Percentiles rank a stretch among this genome's conserved stretches.
Evolutionary conservation across 1,140 invertebrate species (phyloP).

Genomic region (Brachionus manjavacas): DNA sequence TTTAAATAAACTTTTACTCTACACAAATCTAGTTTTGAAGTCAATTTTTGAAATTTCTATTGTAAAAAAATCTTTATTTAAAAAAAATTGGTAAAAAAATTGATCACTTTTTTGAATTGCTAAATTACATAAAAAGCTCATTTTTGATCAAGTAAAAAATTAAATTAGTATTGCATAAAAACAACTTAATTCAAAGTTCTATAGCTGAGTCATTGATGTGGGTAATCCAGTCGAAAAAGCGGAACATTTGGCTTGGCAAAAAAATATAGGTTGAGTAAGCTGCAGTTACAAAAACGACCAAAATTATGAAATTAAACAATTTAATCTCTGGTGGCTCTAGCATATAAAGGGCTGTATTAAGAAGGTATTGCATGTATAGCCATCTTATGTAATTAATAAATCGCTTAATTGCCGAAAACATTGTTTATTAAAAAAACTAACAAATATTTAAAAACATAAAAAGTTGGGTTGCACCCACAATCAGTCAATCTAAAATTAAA

Average conservation of each 20-base stretch:
- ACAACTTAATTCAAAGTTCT: neutral
- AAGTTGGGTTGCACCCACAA: neutral
- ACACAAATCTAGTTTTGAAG: too few species aligned
- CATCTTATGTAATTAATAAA: conserved; percentile 38
- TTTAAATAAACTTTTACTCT: too few species aligned
- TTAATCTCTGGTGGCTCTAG: conserved; percentile 25
- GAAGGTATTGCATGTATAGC: conserved; percentile 42
- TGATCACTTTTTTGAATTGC: neutral
- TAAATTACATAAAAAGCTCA: neutral
- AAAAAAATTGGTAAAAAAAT: neutral
- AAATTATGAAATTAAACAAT: conserved; percentile 22
- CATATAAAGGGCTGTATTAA: conserved; percentile 41
- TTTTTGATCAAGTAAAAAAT: neutral
- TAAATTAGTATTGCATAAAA: neutral
- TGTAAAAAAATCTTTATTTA: too few species aligned
- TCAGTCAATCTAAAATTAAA: neutral
- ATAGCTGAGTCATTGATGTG: neutral
- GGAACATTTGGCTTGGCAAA: conserved; percentile 36
- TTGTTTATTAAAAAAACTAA: neutral
- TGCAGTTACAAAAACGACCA: neutral
- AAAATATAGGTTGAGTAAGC: conserved; percentile 37
- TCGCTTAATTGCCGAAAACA: conserved; percentile 10
- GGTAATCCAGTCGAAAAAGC: neutral
- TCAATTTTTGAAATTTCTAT: too few species aligned
- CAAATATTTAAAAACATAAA: conserved; percentile 15